These are phyloP conservation scores for Nematolebias whitei DNA, from an alignment of 2,113 vertebrate genomes.

Conservation along the genomic window DNA sequence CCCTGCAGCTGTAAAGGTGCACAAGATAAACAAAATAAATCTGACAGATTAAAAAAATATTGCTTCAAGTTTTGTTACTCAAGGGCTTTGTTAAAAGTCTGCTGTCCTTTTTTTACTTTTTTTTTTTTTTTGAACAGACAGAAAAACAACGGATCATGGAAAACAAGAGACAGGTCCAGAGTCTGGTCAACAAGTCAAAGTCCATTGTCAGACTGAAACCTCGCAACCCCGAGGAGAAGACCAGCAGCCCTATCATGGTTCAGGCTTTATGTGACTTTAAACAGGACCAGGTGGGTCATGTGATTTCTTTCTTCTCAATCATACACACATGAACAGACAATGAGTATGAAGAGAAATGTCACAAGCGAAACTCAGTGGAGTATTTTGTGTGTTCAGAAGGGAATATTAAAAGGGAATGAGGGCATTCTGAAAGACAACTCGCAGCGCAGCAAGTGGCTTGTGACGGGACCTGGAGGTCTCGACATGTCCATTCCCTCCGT, in stretches of 20 bases:
- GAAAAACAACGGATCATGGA: conserved; percentile 91
- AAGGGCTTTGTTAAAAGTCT: background rate
- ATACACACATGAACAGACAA: background rate
- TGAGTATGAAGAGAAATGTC: background rate
- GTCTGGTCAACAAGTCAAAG: conserved; percentile 92
- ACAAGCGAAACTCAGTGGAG: conserved; percentile 1
- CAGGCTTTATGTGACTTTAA: conserved; percentile 97
- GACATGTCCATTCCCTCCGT: conserved; percentile 96
- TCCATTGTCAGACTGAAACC: conserved; percentile 92
- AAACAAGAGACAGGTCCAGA: conserved; percentile 93
- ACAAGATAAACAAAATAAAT: conserved; percentile 5
- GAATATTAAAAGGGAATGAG: conserved; percentile 89
- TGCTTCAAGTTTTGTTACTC: too few species aligned
- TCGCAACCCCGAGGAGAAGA: conserved; percentile 89
- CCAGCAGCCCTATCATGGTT: conserved; percentile 85
- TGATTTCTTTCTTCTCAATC: background rate
- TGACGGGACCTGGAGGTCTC: conserved; percentile 93
- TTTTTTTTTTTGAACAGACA: conserved; percentile 80
- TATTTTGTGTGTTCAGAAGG: conserved; percentile 80
- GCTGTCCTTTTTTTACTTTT: conserved; percentile 10
- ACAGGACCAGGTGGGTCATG: conserved; percentile 89
- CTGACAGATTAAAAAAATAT: background rate
- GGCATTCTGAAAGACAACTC: conserved; percentile 95
- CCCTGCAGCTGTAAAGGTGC: background rate
- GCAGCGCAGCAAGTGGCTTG: conserved; percentile 96